Base-by-base conservation (phyloP, 2,888 invertebrate genomes). In the Dolomedes plantarius region DNA sequence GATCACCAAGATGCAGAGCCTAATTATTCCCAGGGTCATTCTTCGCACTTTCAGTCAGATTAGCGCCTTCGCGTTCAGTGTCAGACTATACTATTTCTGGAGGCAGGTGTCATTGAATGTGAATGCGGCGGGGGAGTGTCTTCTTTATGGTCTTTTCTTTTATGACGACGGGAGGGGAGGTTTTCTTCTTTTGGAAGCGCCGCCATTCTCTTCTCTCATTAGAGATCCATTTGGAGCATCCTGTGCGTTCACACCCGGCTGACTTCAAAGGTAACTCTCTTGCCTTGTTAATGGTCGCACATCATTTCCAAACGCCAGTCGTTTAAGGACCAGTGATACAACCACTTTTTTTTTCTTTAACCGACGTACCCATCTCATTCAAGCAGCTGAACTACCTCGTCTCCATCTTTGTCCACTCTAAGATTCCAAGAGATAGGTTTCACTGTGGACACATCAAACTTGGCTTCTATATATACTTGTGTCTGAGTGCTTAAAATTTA, bases 171-270 rank as follows among this genome's bases (percentile, higher is more conserved):
- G n/a, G n/a, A n/a, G n/a, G n/a, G n/a, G 31, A 56, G 65, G 23
- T n/a, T n/a, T 27, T 9, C 32, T 31, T 16, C 32, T 50, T 39
- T 81, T 74, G 64, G 74, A 72, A 65, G 16, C 11, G 1, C 31
- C 31, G 31, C n/a, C 31, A 7, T 32, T 68, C 62, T 46, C 68
- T 65, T 23, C 82, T 31, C 81, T 85, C 77, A 85, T 85, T 78
- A 85, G 23, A 23, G 56, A 32, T 46, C 65, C 83, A 85, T 85
- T 85, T 85, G 72, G 31, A 36, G 56, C 69, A 75, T 75, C 81
- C 81, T 46, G 76, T n/a, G 13, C 50, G 31, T 85, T 77, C 77
- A 77, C 77, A 77, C 83, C 83, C 82, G 77, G 83, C 56, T 73
- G 77, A 72, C 76, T 83, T 71, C 82, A 83, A 82, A 83, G 82